phyloP scores from a whole-genome alignment of 2,113 vertebrate species.

The Corvus moneduloides region DNA sequence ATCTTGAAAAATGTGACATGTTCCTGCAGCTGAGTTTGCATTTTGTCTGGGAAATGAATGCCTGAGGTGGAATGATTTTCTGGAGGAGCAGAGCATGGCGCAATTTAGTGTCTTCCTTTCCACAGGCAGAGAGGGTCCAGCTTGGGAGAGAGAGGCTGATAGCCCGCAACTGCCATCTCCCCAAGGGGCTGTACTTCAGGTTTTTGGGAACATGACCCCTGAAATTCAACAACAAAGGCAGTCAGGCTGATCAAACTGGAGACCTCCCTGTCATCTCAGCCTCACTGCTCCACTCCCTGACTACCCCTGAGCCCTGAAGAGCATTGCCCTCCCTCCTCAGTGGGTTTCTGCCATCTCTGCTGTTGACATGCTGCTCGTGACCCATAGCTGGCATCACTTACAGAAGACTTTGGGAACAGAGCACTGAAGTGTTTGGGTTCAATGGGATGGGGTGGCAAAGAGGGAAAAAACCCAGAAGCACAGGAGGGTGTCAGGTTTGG shows the following conservation, averaged over 20 bases:
- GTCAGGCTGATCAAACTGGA: not conserved
- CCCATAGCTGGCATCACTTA: accelerated
- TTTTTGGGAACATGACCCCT: not conserved
- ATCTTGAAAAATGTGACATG: constrained; percentile 25
- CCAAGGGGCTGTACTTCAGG: not conserved
- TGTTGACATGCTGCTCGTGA: not conserved
- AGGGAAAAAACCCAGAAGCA: not conserved
- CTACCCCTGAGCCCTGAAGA: not conserved
- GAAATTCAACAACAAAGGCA: not conserved
- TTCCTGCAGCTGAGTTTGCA: constrained; percentile 33
- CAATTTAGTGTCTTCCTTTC: not conserved
- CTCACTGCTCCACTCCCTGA: not conserved
- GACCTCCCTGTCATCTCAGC: not conserved
- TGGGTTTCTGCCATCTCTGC: not conserved
- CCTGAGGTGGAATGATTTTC: not conserved
- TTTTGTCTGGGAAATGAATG: not conserved
- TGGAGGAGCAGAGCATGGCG: not conserved
- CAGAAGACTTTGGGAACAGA: not conserved
- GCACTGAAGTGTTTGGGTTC: not conserved
- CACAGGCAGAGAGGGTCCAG: not conserved
- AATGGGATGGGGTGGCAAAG: not conserved
- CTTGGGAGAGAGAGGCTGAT: not conserved
- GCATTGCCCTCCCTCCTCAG: not conserved
- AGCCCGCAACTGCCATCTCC: not conserved
- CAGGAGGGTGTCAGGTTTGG: not conserved